Evolutionary conservation across 2,113 vertebrate species (phyloP).

Genomic region (Caretta caretta): DNA sequence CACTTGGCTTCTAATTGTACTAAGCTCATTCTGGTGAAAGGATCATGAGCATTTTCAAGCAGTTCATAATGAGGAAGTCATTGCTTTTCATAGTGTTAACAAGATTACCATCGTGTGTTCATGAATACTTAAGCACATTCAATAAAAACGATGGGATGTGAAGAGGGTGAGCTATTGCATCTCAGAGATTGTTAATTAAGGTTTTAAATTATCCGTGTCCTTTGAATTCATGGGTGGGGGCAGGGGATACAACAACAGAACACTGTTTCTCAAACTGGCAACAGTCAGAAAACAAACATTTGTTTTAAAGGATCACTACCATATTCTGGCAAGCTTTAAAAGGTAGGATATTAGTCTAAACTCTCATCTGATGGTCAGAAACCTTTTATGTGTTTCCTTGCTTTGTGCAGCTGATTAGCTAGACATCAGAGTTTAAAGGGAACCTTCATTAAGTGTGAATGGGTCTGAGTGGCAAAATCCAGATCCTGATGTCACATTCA

Average conservation of each 20-base stretch:
- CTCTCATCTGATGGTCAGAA: neutral
- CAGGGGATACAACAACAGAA: neutral
- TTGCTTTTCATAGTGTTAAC: constrained; percentile 79
- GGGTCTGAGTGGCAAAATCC: neutral
- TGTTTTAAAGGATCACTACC: neutral
- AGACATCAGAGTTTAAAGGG: neutral
- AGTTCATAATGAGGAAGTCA: constrained; percentile 77
- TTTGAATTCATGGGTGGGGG: constrained; percentile 36
- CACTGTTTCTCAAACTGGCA: constrained; percentile 26
- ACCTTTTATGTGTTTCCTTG: neutral
- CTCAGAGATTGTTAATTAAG: constrained; percentile 65
- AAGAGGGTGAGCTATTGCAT: constrained; percentile 61
- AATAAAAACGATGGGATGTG: constrained; percentile 63
- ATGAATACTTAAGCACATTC: constrained; percentile 75
- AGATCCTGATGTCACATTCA: neutral
- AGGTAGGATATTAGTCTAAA: neutral
- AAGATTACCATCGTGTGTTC: constrained; percentile 76
- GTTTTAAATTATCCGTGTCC: constrained; percentile 59
- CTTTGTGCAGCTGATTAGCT: neutral
- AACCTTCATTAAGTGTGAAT: neutral
- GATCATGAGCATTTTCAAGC: constrained; percentile 77
- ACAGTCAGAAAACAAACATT: constrained; percentile 41
- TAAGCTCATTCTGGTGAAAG: constrained; percentile 80
- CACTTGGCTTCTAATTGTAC: constrained; percentile 71
- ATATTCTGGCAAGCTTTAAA: neutral